Percentiles rank a stretch among this genome's conserved stretches.
Conservation (phyloP, 1,140 invertebrate genomes). For the Drosophila tsacasi region DNA sequence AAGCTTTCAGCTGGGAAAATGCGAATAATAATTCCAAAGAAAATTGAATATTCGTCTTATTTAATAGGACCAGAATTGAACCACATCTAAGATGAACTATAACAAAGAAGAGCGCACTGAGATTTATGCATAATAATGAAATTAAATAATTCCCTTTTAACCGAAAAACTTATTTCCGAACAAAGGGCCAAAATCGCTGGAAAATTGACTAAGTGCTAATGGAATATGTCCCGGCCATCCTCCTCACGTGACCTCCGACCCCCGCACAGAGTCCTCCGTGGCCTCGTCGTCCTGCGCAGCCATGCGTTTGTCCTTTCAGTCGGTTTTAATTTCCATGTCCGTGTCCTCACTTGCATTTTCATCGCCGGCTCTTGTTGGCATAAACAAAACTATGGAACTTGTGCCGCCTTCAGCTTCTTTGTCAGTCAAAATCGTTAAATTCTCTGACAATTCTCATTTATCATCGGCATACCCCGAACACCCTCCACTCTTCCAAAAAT, state of each 20-base stretch:
- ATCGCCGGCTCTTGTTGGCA: slow-evolving; percentile 28
- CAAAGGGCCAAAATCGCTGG: slow-evolving; percentile 63
- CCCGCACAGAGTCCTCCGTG: not conserved
- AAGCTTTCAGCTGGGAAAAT: not conserved
- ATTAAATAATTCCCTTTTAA: not conserved
- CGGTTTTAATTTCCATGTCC: slow-evolving; percentile 59
- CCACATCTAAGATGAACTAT: not conserved
- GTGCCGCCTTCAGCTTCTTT: slow-evolving; percentile 47
- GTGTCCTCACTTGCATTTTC: slow-evolving; percentile 47
- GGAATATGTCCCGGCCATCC: slow-evolving; percentile 34
- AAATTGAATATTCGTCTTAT: not conserved
- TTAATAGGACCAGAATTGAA: not conserved
- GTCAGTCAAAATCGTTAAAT: slow-evolving; percentile 78
- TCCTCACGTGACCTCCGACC: not conserved
- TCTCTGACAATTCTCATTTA: slow-evolving; percentile 74
- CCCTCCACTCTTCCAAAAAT: not conserved
- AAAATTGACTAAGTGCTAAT: slow-evolving; percentile 69
- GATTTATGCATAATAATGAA: slow-evolving; percentile 12
- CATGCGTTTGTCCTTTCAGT: slow-evolving; percentile 50
- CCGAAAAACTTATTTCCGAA: slow-evolving; percentile 5
- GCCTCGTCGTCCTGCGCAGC: slow-evolving; percentile 1
- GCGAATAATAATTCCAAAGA: not conserved
- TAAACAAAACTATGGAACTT: slow-evolving; percentile 77
- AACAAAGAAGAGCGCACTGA: not conserved
- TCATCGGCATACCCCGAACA: slow-evolving; percentile 47